Percentiles rank a stretch among this genome's conserved stretches.
These are phyloP conservation scores for Rhagium mordax DNA, from an alignment of 2,888 invertebrate genomes.

Conservation along the genomic window DNA sequence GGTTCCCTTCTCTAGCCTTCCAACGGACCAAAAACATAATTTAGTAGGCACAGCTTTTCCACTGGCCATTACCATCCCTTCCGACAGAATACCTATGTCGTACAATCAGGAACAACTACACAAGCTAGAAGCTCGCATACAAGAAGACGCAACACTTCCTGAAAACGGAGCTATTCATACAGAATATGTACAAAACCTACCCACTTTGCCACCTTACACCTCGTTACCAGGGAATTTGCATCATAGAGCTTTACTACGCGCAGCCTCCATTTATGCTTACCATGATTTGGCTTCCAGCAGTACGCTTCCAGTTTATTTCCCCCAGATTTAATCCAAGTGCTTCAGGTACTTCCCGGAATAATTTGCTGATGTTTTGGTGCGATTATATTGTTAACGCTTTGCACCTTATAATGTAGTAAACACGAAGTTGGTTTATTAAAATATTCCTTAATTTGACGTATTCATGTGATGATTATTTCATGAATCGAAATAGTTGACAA, in stretches of 20 bases:
- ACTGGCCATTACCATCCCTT: conserved; percentile 41
- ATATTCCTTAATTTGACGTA: no score
- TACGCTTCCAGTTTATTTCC: conserved; percentile 61
- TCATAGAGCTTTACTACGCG: conserved; percentile 62
- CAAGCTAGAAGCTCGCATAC: conserved; percentile 33
- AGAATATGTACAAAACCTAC: conserved; percentile 35
- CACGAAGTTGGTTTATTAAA: no score
- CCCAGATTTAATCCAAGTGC: conserved; percentile 46
- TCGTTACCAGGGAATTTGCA: conserved; percentile 62
- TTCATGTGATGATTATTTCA: no score
- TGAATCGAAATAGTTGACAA: no score
- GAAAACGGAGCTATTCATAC: conserved; percentile 26
- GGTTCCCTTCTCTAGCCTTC: conserved; percentile 25
- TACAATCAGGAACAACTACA: conserved; percentile 39
- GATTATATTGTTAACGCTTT: no score
- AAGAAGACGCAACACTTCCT: conserved; percentile 20
- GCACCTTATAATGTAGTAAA: no score
- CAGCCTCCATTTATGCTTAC: conserved; percentile 64
- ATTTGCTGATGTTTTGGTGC: no score
- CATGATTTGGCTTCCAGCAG: conserved; percentile 59
- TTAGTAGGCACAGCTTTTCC: conserved; percentile 36
- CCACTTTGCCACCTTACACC: conserved; percentile 63
- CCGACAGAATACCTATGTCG: conserved; percentile 41
- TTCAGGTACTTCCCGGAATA: no score
- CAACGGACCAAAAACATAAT: conserved; percentile 41